Evolutionary conservation across 2,797 vertebrate genomes (phyloP).

Genomic region (Melanotaenia boesemani): DNA sequence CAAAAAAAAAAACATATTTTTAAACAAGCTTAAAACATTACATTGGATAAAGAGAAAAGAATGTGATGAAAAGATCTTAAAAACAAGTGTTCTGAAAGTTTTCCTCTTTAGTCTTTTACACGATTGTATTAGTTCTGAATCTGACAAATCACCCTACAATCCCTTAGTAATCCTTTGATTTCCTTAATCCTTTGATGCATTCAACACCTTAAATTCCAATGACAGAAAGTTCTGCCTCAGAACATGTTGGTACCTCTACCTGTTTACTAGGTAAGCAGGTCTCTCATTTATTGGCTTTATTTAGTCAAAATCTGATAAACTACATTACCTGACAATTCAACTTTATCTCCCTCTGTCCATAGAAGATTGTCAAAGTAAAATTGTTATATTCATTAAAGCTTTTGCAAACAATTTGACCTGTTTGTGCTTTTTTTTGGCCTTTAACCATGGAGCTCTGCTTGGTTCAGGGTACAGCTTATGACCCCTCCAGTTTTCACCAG

Average conservation of each 20-base stretch:
- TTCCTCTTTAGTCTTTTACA: not conserved
- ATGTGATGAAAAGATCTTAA: conserved; percentile 16
- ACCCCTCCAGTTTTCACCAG: not conserved
- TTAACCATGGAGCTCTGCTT: not conserved
- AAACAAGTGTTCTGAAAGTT: not conserved
- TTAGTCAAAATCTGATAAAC: not conserved
- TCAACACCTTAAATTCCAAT: not conserved
- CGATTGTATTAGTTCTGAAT: not conserved
- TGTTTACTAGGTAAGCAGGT: not conserved
- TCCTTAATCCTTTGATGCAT: not conserved
- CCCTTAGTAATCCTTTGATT: not conserved
- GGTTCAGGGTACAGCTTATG: not conserved
- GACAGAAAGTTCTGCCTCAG: not conserved
- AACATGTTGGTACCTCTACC: not conserved
- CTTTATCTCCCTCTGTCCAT: not conserved
- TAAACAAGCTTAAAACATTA: not conserved
- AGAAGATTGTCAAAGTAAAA: not conserved
- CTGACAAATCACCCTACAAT: not conserved
- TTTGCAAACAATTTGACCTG: not conserved
- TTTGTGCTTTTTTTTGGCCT: not conserved
- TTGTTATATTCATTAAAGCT: not conserved
- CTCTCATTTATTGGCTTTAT: not conserved
- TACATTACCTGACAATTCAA: not conserved
- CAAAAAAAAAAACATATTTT: conserved; percentile 22
- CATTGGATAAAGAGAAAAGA: not conserved